Evolutionary conservation across 2,797 vertebrate species (phyloP).

Genomic region (Amblyraja radiata): DNA sequence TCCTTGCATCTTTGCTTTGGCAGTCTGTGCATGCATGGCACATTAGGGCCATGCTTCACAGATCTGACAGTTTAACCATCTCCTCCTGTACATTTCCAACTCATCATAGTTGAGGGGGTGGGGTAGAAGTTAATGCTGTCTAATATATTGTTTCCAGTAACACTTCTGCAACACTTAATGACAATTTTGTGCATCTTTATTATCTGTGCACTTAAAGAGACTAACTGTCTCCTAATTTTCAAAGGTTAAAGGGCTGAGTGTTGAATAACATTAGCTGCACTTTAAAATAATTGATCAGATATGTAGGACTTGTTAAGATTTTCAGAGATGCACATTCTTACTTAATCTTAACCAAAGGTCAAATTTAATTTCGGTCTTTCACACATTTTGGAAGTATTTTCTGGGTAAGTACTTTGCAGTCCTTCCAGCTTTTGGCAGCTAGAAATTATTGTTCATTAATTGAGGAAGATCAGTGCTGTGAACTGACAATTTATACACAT

Average conservation of each 20-base stretch:
- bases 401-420: not conserved
- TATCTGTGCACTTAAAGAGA: slow-evolving; percentile 22
- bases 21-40: not conserved
- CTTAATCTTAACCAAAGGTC: not conserved
- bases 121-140: not conserved
- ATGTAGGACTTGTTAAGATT: not conserved
- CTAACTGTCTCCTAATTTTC: slow-evolving; percentile 21
- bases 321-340: not conserved
- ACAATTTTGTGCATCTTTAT: not conserved
- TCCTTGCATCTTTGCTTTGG: not conserved
- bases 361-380: not conserved
- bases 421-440: not conserved
- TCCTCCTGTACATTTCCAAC: not conserved
- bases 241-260: slow-evolving; percentile 11
- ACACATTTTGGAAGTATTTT: not conserved
- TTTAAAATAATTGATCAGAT: slow-evolving; percentile 18
- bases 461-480: slow-evolving; percentile 2
- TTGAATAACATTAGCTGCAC: slow-evolving; percentile 16
- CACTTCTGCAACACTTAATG: not conserved
- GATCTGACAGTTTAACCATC: not conserved
- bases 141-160: not conserved
- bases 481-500: not conserved
- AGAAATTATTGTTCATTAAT: slow-evolving; percentile 29
- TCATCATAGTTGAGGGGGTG: not conserved
- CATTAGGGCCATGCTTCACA: not conserved